Evolutionary conservation across 2,888 invertebrate species (phyloP).

Genomic region (Bombylius discolor): DNA sequence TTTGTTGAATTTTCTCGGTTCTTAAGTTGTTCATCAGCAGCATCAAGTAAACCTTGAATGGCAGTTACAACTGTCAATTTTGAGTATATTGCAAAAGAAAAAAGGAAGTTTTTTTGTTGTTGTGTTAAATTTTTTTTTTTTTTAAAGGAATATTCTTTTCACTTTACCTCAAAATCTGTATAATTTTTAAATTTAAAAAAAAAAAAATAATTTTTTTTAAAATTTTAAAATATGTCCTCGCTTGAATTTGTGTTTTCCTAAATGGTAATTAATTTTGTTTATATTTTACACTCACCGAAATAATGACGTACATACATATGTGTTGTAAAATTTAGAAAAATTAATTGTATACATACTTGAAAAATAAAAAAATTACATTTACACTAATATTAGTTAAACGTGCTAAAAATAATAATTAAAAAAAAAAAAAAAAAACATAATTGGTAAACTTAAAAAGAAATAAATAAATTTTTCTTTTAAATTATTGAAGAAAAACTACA

Average conservation of each 20-base stretch:
- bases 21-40: slow-evolving; percentile 38
- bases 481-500: no score
- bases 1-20: slow-evolving; percentile 33
- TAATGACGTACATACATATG: no score
- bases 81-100: not conserved
- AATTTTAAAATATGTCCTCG: slow-evolving; percentile 25
- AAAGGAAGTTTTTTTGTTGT: not conserved
- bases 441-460: no score
- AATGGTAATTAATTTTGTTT: not conserved
- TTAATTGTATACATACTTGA: no score
- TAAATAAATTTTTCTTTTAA: no score
- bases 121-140: not conserved
- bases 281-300: no score
- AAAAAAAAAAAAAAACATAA: no score
- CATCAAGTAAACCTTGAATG: slow-evolving; percentile 38
- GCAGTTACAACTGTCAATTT: slow-evolving; percentile 33
- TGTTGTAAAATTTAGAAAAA: no score
- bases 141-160: no score
- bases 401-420: no score
- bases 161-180: not conserved
- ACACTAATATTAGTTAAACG: no score
- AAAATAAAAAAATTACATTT: no score
- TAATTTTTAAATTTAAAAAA: slow-evolving; percentile 3
- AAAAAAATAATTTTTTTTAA: slow-evolving; percentile 5
- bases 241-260: not conserved